These are phyloP conservation scores for Sebastes matsubarae DNA, from an alignment of 2,797 vertebrate species.

Conservation along the genomic window DNA sequence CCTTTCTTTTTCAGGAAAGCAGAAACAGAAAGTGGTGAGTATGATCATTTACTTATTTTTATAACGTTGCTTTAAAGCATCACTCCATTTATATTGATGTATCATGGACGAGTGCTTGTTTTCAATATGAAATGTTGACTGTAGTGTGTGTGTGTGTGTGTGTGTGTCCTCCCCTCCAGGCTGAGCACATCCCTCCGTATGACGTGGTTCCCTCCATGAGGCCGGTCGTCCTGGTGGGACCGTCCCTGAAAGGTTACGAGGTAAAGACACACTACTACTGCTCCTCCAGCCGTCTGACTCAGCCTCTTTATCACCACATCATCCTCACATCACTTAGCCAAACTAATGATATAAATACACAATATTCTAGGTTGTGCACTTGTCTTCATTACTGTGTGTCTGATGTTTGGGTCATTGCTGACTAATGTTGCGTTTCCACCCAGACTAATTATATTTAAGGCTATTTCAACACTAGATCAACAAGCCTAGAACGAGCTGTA, in stretches of 20 bases:
- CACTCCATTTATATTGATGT: too few relatives aligned
- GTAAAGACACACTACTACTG: slow-evolving; percentile 70
- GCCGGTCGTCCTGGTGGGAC: slow-evolving; percentile 96
- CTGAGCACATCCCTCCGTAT: slow-evolving; percentile 94
- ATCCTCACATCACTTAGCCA: background rate
- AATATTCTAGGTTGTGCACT: background rate
- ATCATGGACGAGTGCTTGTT: background rate
- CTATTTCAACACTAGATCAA: too few relatives aligned
- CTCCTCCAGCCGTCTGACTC: background rate
- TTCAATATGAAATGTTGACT: background rate
- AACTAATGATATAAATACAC: background rate
- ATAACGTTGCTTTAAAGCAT: background rate
- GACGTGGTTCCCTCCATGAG: slow-evolving; percentile 99
- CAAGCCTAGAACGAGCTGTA: rapidly evolving
- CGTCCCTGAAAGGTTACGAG: slow-evolving; percentile 98
- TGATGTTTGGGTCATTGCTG: background rate
- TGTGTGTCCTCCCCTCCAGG: slow-evolving; percentile 76
- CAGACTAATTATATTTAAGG: too few relatives aligned
- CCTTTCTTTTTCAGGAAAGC: slow-evolving; percentile 89
- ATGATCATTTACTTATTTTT: background rate
- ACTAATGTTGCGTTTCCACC: background rate
- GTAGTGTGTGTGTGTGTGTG: background rate
- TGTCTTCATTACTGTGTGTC: too few relatives aligned
- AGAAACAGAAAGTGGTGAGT: slow-evolving; percentile 99
- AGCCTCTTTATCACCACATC: background rate